Base-by-base conservation (phyloP, 1,140 invertebrate species). In the Portunus trituberculatus region DNA sequence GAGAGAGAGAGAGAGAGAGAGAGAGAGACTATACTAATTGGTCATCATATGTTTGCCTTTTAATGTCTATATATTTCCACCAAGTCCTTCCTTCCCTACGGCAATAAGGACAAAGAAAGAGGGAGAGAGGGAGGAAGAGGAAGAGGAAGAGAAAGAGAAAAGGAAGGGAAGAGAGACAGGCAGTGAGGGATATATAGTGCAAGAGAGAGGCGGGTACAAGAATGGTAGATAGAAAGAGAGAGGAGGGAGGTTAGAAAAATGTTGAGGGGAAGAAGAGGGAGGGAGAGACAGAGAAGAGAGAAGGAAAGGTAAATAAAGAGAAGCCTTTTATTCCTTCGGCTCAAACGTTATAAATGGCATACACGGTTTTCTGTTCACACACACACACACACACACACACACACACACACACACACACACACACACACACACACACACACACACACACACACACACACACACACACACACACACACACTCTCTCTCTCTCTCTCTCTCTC, bases 1-100 rank as follows among this genome's bases (percentile, higher is more conserved):
- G 67, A 76, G 67, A 76, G 67, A 76, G 67, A 76, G 67, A 76
- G 67, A 76, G 67, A 76, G 67, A 76, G 67, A 76, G 67, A 76
- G 67, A 76, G 67, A 76, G 67, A 76, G 67, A 76, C 20, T 20
- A 10, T 39, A 20, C 52, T 76, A 76, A 76, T 76, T 76, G 67
- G 67, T n/a, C 67, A 76, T 76, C 67, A 76, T 76, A 76, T 76
- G 67, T 8, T 8, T 76, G 67, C 67, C 67, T 76, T 76, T 76
- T 76, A 3, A 76, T 76, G 25, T 76, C 12, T n/a, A 0, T 76
- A 76, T 76, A n/a, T 76, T 76, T 76, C n/a, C n/a, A n/a, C n/a
- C n/a, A n/a, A n/a, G 67, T 76, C 25, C 67, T 25, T 8, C n/a
- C 52, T 76, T 8, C 67, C 67, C 67, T 25, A 48, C 45, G 88